These are phyloP conservation scores for Channa striata DNA, from an alignment of 2,797 vertebrate species.

Conservation along the genomic window DNA sequence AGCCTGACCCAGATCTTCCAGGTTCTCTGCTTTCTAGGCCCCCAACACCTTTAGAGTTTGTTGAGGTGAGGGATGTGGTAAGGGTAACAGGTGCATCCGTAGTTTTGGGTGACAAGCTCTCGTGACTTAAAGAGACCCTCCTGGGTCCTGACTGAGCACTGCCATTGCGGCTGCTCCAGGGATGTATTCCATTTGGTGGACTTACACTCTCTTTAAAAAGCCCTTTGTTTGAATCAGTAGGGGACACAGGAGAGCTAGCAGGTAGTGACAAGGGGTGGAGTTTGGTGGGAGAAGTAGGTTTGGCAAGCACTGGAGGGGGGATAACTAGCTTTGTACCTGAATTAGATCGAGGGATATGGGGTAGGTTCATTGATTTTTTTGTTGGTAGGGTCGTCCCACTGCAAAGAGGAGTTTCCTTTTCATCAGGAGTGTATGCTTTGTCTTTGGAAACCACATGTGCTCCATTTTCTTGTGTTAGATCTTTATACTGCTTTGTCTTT, in stretches of 20 bases:
- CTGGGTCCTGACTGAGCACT: conserved; percentile 75
- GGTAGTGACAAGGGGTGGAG: conserved; percentile 76
- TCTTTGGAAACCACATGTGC: conserved; percentile 51
- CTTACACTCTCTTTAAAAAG: conserved; percentile 67
- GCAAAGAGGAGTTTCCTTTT: conserved; percentile 34
- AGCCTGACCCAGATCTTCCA: conserved; percentile 76
- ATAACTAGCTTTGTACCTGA: conserved; percentile 71
- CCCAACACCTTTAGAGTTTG: conserved; percentile 67
- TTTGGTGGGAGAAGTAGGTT: conserved; percentile 67
- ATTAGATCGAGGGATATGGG: conserved; percentile 65
- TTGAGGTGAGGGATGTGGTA: conserved; percentile 76
- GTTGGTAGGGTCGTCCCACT: conserved; percentile 36
- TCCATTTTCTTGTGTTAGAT: conserved; percentile 49
- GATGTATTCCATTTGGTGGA: conserved; percentile 78
- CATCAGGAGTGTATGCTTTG: conserved; percentile 41
- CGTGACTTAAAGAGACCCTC: conserved; percentile 85
- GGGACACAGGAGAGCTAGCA: conserved; percentile 77
- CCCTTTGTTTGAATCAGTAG: conserved; percentile 74
- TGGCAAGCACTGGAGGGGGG: conserved; percentile 79
- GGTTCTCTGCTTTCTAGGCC: conserved; percentile 75
- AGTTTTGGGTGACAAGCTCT: conserved; percentile 85
- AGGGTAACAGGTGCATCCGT: conserved; percentile 75
- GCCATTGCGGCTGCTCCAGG: conserved; percentile 84
- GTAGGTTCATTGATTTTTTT: conserved; percentile 52
- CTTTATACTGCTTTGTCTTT: conserved; percentile 62